Evolutionary conservation across 2,797 vertebrate species (phyloP).

Genomic region (Sardinella longiceps): DNA sequence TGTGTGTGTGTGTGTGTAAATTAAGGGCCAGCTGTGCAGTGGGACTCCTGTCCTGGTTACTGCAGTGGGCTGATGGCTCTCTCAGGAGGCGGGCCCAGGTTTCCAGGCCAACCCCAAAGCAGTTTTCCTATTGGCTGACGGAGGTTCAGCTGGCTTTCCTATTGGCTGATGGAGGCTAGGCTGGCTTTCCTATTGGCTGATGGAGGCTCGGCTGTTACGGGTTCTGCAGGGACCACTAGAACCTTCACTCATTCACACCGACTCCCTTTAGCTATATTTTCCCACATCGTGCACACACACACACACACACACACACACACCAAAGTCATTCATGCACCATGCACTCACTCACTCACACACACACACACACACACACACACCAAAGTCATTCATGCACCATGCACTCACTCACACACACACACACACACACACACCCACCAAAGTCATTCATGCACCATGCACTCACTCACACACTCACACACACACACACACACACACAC

Average conservation of each 20-base stretch:
- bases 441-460: no score
- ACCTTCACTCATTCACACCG: background rate
- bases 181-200: constrained; percentile 45
- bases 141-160: no score
- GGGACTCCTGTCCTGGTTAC: constrained; percentile 67
- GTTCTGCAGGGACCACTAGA: background rate
- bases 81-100: constrained; percentile 42
- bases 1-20: background rate
- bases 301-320: no score
- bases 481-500: background rate
- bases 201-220: constrained; percentile 31
- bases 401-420: no score
- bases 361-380: background rate
- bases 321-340: no score
- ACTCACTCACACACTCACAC: background rate
- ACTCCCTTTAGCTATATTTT: background rate
- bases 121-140: no score
- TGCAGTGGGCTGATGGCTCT: constrained; percentile 23
- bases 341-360: background rate
- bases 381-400: no score
- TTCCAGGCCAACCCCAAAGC: constrained; percentile 63
- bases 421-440: no score
- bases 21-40: constrained; percentile 20
- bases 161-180: no score
- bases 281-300: no score